phyloP scores from a whole-genome alignment of 1,140 invertebrate species.

The Metaphire vulgaris region DNA sequence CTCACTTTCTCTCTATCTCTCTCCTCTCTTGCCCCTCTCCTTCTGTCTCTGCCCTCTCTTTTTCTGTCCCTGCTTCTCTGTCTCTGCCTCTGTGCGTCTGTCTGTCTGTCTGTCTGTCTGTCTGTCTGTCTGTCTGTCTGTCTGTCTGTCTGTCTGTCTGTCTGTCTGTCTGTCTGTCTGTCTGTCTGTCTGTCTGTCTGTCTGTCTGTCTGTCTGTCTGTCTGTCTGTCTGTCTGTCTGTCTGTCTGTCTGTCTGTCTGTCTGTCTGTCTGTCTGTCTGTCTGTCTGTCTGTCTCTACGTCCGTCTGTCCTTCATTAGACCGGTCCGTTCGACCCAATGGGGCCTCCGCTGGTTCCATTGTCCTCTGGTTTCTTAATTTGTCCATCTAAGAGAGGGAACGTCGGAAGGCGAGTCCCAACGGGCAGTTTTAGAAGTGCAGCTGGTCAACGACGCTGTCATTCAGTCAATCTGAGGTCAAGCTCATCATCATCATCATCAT shows the following conservation, averaged over 20 bases:
- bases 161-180: background rate
- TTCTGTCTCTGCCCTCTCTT: background rate
- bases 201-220: background rate
- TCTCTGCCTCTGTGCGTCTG: background rate
- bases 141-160: background rate
- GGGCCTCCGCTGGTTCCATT: no score
- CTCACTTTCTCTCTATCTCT: background rate
- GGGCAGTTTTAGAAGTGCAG: no score
- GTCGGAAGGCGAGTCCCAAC: no score
- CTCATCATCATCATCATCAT: no score
- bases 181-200: conserved; percentile 1
- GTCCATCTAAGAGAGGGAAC: no score
- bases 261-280: conserved; percentile 1
- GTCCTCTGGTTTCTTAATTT: no score
- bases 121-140: background rate
- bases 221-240: background rate
- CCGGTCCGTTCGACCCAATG: no score
- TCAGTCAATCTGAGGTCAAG: no score
- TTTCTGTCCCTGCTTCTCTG: background rate
- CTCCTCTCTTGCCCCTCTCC: background rate
- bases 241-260: background rate
- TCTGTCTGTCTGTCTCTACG: background rate
- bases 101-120: background rate
- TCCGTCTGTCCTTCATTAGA: no score
- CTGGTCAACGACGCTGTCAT: no score